phyloP scores from a whole-genome alignment of 2,113 vertebrate genomes.

The Edolisoma coerulescens region DNA sequence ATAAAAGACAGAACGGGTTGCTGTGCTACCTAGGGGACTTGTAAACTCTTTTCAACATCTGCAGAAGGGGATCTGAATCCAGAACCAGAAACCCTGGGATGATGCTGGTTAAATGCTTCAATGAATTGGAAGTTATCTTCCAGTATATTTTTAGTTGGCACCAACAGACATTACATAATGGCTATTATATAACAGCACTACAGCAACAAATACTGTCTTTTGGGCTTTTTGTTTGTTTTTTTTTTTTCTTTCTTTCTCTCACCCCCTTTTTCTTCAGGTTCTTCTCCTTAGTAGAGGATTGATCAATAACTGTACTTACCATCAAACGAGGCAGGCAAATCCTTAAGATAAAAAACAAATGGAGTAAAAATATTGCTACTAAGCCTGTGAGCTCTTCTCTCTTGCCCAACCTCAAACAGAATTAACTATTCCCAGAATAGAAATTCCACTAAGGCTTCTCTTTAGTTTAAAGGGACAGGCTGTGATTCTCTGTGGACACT shows the following conservation, averaged over 20 bases:
- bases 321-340: conserved; percentile 28
- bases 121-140: conserved; percentile 51
- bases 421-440: conserved; percentile 64
- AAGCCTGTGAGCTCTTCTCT: not conserved
- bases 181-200: conserved; percentile 55
- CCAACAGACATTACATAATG: conserved; percentile 60
- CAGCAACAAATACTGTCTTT: conserved; percentile 18
- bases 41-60: not conserved
- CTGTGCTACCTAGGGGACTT: not conserved
- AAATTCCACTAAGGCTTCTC: conserved; percentile 57
- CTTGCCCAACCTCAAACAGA: conserved; percentile 60
- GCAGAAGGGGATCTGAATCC: not conserved
- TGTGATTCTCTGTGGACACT: not conserved
- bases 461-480: conserved; percentile 53
- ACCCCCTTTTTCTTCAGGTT: not conserved
- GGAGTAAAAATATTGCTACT: conserved; percentile 34
- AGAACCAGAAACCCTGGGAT: not conserved
- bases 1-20: not conserved
- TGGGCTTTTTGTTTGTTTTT: not conserved
- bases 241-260: not conserved
- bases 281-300: not conserved
- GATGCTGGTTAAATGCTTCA: conserved; percentile 34
- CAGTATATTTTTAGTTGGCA: conserved; percentile 68
- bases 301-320: conserved; percentile 16
- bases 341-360: conserved; percentile 27